Evolutionary conservation across 2,888 invertebrate genomes (phyloP).

Genomic region (Opisthograptis luteolata): DNA sequence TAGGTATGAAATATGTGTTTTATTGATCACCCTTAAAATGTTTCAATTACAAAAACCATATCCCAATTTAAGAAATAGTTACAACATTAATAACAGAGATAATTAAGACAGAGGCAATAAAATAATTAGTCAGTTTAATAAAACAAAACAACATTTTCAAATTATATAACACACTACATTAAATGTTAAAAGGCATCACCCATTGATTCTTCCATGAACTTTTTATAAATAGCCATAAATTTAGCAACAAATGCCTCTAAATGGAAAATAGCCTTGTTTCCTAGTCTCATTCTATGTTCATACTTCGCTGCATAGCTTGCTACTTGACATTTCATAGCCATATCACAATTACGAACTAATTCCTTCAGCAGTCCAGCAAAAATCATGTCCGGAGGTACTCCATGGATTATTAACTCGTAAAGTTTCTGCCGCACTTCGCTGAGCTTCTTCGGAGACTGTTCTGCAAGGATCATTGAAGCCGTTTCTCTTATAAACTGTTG

Average conservation of each 20-base stretch:
- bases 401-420: constrained; percentile 97
- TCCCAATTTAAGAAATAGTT: neutral
- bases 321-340: constrained; percentile 93
- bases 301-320: constrained; percentile 94
- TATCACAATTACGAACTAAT: constrained; percentile 95
- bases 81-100: constrained; percentile 25
- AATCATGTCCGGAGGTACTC: constrained; percentile 96
- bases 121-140: too few relatives aligned
- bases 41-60: neutral
- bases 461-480: constrained; percentile 92
- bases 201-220: constrained; percentile 90
- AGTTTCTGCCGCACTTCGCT: constrained; percentile 93
- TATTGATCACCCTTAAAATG: constrained; percentile 1
- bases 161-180: too few relatives aligned
- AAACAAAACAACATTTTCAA: too few relatives aligned
- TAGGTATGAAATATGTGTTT: neutral
- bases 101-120: too few relatives aligned
- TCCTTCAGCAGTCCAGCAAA: constrained; percentile 94
- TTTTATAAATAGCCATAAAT: constrained; percentile 97
- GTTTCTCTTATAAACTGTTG: constrained; percentile 93
- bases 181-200: constrained; percentile 78
- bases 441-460: constrained; percentile 94
- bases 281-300: constrained; percentile 96
- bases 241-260: constrained; percentile 98
- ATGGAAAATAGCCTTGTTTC: constrained; percentile 98